Evolutionary conservation across 2,797 vertebrate species (phyloP), one percentile per base, ranked within the genome.

Genomic region (Enteromius thamalakanensis): DNA sequence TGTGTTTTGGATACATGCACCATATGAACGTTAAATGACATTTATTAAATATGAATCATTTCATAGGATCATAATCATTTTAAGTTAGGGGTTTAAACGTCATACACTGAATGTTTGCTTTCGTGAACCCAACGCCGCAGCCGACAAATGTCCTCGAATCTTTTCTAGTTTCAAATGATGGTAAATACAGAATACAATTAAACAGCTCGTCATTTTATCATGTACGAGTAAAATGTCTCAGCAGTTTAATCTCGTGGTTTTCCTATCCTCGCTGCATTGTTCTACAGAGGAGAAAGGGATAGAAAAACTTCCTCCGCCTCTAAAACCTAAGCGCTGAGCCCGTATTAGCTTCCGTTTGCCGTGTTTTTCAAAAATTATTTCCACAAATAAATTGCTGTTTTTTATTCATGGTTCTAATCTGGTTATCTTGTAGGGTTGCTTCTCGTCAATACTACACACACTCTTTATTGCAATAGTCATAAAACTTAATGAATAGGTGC

Each of bases 401-500:
- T 42, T 12, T 17, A 14, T 7, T 69, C 11, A 34, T 2, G 23
- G 45, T n/a, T 45, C n/a, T n/a, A 15, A 10, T 19, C 62, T 45
- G 40, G 42, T 19, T 19, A 7, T 29, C 29, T 53, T 26, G 47
- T 19, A 34, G 23, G 3, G 26, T 29, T 11, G 42, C 42, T 76
- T 79, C 45, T 12, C 26, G 32, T 42, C 29, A 79, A 51, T 7
- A 45, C 29, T 21, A 76, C 37, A 81, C 70, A 6, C 77, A 55
- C 21, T 60, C 55, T 74, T 32, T 62, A 74, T 65, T 70, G 75
- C 80, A 42, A 67, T 78, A 72, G 5, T 49, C 83, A 79, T 67
- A 55, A 80, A 87, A 79, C 86, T 87, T 90, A 87, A 88, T 87
- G 89, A 90, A 88, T 89, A 89, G 89, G 86, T 81, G 87, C 86